These are phyloP conservation scores for Microcebus jonahi DNA, from an alignment of 2,113 vertebrate genomes.

Conservation along the genomic window DNA sequence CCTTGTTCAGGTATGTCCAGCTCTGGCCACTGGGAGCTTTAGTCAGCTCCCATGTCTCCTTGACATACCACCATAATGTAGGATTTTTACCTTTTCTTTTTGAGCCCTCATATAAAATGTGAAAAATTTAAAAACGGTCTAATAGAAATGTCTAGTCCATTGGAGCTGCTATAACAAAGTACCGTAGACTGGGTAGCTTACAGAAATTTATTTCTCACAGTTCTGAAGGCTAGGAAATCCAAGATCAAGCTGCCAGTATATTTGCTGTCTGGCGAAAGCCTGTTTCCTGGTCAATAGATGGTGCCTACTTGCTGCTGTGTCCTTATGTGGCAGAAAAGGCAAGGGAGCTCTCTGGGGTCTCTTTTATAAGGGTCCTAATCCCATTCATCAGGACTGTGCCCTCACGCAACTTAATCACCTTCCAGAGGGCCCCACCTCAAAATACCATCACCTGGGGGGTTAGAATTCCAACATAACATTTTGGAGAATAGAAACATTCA, in stretches of 20 bases:
- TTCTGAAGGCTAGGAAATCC: not conserved
- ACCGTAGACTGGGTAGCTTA: not conserved
- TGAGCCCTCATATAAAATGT: not conserved
- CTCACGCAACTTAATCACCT: not conserved
- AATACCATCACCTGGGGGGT: not conserved
- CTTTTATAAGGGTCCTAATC: not conserved
- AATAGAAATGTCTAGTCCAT: not conserved
- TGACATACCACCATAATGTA: no score
- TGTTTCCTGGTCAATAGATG: not conserved
- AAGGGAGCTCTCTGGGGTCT: not conserved
- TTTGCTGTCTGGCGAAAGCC: not conserved
- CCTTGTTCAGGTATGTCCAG: not conserved
- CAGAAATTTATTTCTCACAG: not conserved
- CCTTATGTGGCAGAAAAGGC: not conserved
- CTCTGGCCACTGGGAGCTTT: not conserved
- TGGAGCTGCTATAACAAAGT: not conserved
- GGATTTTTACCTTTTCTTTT: not conserved
- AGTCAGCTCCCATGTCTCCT: not conserved
- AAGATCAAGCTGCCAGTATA: not conserved
- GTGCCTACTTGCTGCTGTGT: not conserved
- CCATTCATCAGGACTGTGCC: not conserved
- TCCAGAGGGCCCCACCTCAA: no score
- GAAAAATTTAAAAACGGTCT: not conserved
- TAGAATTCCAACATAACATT: not conserved
- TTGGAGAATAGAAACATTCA: not conserved